phyloP scores from a whole-genome alignment of 1,140 invertebrate genomes.

The Scaptomyza hsui region DNA sequence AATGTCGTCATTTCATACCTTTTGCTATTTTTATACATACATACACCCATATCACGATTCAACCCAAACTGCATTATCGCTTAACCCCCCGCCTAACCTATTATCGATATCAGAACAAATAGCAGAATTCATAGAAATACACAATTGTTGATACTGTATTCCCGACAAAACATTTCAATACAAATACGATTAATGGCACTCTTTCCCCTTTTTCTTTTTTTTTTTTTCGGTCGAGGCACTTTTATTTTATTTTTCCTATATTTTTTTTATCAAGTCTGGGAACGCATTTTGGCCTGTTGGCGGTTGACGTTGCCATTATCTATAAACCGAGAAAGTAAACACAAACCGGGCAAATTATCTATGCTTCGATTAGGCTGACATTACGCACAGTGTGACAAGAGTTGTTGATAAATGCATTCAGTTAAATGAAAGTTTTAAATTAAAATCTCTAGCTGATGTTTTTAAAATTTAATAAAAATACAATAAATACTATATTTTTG shows the following conservation, averaged over 20 bases:
- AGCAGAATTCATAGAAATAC: slow-evolving; percentile 24
- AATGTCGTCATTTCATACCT: not conserved
- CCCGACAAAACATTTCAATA: slow-evolving; percentile 32
- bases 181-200: slow-evolving; percentile 34
- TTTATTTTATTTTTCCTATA: slow-evolving; percentile 35
- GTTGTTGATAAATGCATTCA: too few relatives aligned
- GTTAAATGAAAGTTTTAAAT: too few relatives aligned
- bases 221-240: slow-evolving; percentile 17
- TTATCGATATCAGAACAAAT: slow-evolving; percentile 35
- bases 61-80: slow-evolving; percentile 5
- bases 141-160: slow-evolving; percentile 31
- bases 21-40: slow-evolving; percentile 8
- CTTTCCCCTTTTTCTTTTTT: not conserved
- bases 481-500: too few relatives aligned
- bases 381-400: slow-evolving; percentile 48
- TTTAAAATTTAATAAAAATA: too few relatives aligned
- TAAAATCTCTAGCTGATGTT: too few relatives aligned
- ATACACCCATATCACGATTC: too few relatives aligned
- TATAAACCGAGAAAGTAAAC: slow-evolving; percentile 76
- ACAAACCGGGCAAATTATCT: slow-evolving; percentile 74
- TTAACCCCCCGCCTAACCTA: not conserved
- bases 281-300: slow-evolving; percentile 30
- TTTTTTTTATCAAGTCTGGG: slow-evolving; percentile 56
- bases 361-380: slow-evolving; percentile 69
- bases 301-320: slow-evolving; percentile 61